Evolutionary conservation across 2,888 invertebrate genomes (phyloP).

Genomic region (Hyposoter didymator): DNA sequence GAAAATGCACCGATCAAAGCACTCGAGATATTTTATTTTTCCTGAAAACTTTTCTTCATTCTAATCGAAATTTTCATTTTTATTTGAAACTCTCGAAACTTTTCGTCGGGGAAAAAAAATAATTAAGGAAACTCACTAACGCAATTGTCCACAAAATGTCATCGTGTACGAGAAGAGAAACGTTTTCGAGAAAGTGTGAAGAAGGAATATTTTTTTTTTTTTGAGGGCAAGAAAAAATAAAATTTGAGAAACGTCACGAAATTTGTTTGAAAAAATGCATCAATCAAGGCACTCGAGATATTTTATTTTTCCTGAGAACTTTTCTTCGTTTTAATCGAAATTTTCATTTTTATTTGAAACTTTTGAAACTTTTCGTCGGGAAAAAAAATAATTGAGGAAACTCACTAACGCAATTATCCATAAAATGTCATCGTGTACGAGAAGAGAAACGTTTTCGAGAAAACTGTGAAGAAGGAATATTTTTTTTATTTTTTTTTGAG

Average conservation of each 20-base stretch:
- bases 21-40: no score
- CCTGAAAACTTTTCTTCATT: no score
- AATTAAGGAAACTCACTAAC: background rate
- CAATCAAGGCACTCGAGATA: no score
- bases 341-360: no score
- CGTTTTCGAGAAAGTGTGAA: constrained; percentile 7
- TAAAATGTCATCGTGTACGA: background rate
- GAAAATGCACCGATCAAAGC: background rate
- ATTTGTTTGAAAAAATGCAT: background rate
- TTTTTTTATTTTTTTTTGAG: constrained; percentile 30
- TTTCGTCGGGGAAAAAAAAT: background rate
- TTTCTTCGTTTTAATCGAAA: no score
- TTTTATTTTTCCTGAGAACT: no score
- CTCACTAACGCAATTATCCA: background rate
- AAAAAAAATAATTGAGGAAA: background rate
- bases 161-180: background rate
- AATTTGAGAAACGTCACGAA: constrained; percentile 50
- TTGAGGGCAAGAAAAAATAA: constrained; percentile 36
- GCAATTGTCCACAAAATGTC: background rate
- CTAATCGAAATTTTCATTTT: no score
- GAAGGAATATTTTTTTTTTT: constrained; percentile 29
- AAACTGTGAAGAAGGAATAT: constrained; percentile 2
- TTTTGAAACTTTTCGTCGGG: no score
- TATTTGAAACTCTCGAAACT: no score
- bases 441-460: constrained; percentile 25